phyloP scores from a whole-genome alignment of 2,888 invertebrate genomes.

The Nezara viridula region DNA sequence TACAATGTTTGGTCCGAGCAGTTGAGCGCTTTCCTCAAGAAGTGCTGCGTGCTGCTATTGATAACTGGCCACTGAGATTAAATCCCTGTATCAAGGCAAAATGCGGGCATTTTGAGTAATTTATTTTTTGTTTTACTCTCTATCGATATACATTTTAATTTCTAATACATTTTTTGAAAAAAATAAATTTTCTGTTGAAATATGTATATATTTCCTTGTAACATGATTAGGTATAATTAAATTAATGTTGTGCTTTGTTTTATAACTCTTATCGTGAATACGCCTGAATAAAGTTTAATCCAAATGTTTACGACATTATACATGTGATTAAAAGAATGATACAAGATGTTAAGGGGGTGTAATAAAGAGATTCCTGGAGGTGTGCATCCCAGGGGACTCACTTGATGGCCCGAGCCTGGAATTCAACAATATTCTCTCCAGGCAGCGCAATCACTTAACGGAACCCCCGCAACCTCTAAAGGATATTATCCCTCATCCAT shows the following conservation, averaged over 20 bases:
- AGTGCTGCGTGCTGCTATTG: no score
- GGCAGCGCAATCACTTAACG: not conserved
- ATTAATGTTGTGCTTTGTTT: not conserved
- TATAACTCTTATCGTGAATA: not conserved
- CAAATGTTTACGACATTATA: not conserved
- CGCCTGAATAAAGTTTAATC: not conserved
- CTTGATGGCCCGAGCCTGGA: not conserved
- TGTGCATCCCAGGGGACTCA: not conserved
- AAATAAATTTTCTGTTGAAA: no score
- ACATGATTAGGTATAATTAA: no score
- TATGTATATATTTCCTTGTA: no score
- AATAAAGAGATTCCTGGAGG: conserved; percentile 28
- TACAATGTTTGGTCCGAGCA: no score
- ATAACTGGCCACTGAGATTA: no score
- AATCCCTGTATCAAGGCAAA: no score
- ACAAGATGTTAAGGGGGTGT: not conserved
- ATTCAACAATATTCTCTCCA: conserved; percentile 38
- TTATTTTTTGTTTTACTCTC: no score
- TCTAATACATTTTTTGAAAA: no score
- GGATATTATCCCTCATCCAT: not conserved
- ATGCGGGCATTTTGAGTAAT: no score
- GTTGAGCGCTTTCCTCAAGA: no score
- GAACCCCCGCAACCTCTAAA: not conserved
- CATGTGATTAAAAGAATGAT: not conserved
- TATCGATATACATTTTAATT: no score